Evolutionary conservation across 2,797 vertebrate species (phyloP).

Genomic region (Pitangus sulphuratus): DNA sequence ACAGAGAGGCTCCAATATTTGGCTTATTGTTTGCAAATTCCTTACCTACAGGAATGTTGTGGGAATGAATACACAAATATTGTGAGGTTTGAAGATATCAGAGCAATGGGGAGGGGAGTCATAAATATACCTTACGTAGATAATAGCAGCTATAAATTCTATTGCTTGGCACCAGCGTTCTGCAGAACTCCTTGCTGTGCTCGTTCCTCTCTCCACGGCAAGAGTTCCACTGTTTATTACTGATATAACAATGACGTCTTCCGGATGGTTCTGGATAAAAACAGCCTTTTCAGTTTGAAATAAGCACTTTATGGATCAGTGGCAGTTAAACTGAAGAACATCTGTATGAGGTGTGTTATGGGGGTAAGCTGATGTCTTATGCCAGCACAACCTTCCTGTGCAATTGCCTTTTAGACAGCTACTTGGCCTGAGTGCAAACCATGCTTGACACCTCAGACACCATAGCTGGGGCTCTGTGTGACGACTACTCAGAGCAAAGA

Average conservation of each 20-base stretch:
- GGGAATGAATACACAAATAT: slow-evolving; percentile 45
- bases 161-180: background rate
- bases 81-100: slow-evolving; percentile 38
- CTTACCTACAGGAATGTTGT: slow-evolving; percentile 44
- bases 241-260: background rate
- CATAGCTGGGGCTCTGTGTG: background rate
- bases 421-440: background rate
- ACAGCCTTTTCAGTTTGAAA: background rate
- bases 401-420: background rate
- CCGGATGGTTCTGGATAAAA: background rate
- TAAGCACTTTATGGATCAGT: background rate
- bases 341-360: background rate
- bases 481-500: background rate
- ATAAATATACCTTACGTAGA: slow-evolving; percentile 40
- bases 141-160: slow-evolving; percentile 51
- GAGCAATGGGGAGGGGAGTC: slow-evolving; percentile 13
- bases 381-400: background rate
- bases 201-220: background rate
- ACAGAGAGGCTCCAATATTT: background rate
- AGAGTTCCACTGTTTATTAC: slow-evolving; percentile 3
- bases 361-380: background rate
- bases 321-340: background rate
- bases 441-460: background rate
- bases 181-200: background rate
- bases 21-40: background rate